Evolutionary conservation across 2,888 invertebrate species (phyloP), one percentile per base, ranked within the genome.

Genomic region (Apodemia hepburni): DNA sequence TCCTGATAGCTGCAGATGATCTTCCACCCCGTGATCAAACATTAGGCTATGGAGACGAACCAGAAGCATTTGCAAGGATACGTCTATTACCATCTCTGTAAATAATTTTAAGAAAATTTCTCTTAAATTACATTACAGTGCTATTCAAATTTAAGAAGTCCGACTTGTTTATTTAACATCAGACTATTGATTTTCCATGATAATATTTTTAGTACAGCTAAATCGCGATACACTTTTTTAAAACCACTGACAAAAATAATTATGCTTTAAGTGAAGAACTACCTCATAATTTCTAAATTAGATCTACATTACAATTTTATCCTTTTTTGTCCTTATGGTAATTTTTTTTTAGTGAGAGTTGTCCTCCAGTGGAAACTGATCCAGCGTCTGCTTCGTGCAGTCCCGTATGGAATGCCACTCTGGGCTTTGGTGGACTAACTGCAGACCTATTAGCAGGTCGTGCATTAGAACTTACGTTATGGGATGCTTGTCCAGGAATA

Each of bases 331-430:
- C 9, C 9, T 11, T 11, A 33, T 35, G 3, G 9, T 38, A 2
- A 38, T 2, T 38, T 38, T 38, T 3, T 38, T 38, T 0, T 78
- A 97, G 97, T 64, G 95, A 94, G 61, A 96, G 94, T 77, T 95
- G 95, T 70, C 94, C 94, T 64, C 94, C 95, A 6, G 92, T 96
- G 67, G 96, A 97, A 82, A 97, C 97, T 1, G 96, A 96, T 78
- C 95, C 97, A 17, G 96, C 97, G 1, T 96, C 97, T 63, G 96
- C 96, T 15, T 96, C 97, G 0, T 96, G 95, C 79, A 97, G 96
- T 80, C 98, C 98, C 1, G 96, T 97, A 62, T 98, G 98, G 98
- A 98, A 98, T 81, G 97, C 97, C 18, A 98, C 97, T 22, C 92
- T 98, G 38, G 96, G 95, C 64, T 97, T 98, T 79, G 93, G 95